Evolutionary conservation across 2,888 invertebrate species (phyloP), one percentile per base, ranked within the genome.

Genomic region (Oscheius myriophilus): DNA sequence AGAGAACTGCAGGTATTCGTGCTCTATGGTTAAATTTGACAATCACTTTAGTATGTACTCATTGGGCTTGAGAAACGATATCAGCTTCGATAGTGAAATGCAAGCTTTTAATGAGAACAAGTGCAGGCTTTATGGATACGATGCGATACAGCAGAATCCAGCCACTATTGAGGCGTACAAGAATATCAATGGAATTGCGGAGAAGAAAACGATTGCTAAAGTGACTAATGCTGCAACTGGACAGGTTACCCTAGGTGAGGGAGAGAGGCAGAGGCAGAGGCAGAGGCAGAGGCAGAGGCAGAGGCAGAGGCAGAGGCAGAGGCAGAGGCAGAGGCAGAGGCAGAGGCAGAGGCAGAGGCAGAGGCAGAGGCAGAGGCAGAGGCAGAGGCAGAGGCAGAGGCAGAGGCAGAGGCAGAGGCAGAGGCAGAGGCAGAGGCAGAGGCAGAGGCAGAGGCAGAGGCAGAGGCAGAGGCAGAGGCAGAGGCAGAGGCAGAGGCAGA

Each of bases 1-100:
- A 21, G 21, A 41, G 1, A 57, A 66, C 41, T 66, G 66, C 51
- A 66, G 64, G 67, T 67, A 18, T 11, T 18, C 18, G 18, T 11
- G 3, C 1, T 21, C 12, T 54, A 54, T 25, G 14, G 26, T 11
- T 46, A n/a, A 14, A 43, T 14, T 18, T 18, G 14, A 51, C 2
- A 54, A 54, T 16, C 25, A 33, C 21, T 61, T 46, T 26, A 67
- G 67, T 18, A 45, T 67, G 12, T 67, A 59, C 42, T 67, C 67
- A 16, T 43, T 67, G 9, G 67, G 67, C 1, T 52, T 67, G 1
- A 45, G 61, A 6, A 42, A 67, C 25, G 67, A 67, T n/a, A 52
- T 67, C n/a, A 51, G 59, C 6, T 67, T 67, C 18, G 67, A 67
- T 41, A 14, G 43, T 3, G 67, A 67, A 42, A 26, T 67, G 16